phyloP scores from a whole-genome alignment of 2,113 vertebrate genomes.

The Amia ocellicauda region DNA sequence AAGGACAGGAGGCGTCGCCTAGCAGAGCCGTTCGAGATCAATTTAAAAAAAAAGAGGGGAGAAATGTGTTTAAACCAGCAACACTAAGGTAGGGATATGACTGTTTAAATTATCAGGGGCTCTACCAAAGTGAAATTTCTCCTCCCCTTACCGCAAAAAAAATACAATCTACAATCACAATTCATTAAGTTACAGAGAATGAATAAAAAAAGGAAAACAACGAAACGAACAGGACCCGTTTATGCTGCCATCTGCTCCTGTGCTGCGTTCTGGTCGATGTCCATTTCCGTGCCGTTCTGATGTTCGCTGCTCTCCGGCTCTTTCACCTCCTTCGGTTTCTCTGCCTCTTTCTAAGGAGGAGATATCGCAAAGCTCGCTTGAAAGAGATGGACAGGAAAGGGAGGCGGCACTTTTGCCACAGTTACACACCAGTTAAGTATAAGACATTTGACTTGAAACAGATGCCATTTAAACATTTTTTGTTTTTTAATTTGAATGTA shows the following conservation, averaged over 20 bases:
- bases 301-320: constrained; percentile 21
- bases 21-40: constrained; percentile 5
- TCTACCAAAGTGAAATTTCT: too few relatives aligned
- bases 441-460: too few relatives aligned
- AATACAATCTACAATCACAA: constrained; percentile 37
- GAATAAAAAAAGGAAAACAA: too few relatives aligned
- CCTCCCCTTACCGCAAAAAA: constrained; percentile 18
- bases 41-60: not conserved
- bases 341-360: constrained; percentile 51
- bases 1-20: not conserved
- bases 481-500: too few relatives aligned
- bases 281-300: constrained; percentile 45
- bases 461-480: too few relatives aligned
- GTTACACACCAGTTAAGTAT: too few relatives aligned
- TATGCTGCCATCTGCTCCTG: constrained; percentile 43
- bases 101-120: too few relatives aligned
- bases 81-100: too few relatives aligned
- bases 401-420: too few relatives aligned
- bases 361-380: too few relatives aligned
- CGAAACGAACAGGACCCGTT: not conserved
- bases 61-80: too few relatives aligned
- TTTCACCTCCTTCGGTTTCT: constrained; percentile 34
- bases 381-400: too few relatives aligned
- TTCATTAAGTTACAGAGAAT: constrained; percentile 54
- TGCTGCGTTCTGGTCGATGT: constrained; percentile 49